Conservation (phyloP, 1,140 invertebrate genomes). For the Venustaconcha ellipsiformis region DNA sequence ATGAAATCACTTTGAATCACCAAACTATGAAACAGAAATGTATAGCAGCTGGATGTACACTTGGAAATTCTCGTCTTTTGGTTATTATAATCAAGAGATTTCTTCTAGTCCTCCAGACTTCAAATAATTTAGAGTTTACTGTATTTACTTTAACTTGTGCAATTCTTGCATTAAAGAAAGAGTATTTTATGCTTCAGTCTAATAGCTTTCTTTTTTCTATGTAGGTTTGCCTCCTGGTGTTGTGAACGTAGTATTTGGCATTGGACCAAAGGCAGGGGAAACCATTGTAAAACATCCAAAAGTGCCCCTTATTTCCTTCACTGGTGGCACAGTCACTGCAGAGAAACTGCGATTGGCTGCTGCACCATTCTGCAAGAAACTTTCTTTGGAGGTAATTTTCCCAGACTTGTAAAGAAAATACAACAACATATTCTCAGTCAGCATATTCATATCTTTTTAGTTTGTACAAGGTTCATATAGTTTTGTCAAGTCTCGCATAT, state of each 20-base stretch:
- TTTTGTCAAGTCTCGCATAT: too few relatives aligned
- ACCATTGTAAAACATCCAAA: slow-evolving; percentile 72
- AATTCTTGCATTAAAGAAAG: too few relatives aligned
- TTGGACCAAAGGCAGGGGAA: slow-evolving; percentile 71
- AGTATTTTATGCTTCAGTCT: neutral
- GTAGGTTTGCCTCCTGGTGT: slow-evolving; percentile 74
- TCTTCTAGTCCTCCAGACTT: too few relatives aligned
- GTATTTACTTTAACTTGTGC: too few relatives aligned
- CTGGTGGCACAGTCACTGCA: slow-evolving; percentile 74
- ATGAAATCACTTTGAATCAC: too few relatives aligned
- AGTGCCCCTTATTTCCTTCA: slow-evolving; percentile 71
- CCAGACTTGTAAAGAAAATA: too few relatives aligned
- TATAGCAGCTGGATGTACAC: too few relatives aligned
- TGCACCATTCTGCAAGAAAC: slow-evolving; percentile 72
- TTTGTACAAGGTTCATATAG: neutral
- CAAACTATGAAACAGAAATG: too few relatives aligned
- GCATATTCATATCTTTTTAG: neutral
- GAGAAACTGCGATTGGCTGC: slow-evolving; percentile 68
- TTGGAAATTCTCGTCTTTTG: too few relatives aligned
- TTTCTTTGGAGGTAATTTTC: slow-evolving; percentile 72
- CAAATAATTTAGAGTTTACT: too few relatives aligned
- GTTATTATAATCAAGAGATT: too few relatives aligned
- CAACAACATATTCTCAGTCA: neutral
- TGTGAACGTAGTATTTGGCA: slow-evolving; percentile 75
- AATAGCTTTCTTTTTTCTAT: slow-evolving; percentile 1